Evolutionary conservation across 2,113 vertebrate species (phyloP).

Genomic region (Rhinogobius similis): DNA sequence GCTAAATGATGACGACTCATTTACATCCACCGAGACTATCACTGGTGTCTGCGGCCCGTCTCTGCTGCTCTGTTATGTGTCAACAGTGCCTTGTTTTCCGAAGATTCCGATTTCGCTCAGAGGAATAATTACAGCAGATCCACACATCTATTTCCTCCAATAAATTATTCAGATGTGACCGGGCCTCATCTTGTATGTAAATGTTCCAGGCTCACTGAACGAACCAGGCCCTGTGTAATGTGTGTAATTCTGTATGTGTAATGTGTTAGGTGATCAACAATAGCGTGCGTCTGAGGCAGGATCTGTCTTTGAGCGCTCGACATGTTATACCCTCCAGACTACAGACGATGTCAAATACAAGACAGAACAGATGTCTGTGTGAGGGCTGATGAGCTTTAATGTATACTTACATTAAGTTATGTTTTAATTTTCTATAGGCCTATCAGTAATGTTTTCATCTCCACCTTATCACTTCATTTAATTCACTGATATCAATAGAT

Average conservation of each 20-base stretch:
- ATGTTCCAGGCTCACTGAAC: conserved; percentile 47
- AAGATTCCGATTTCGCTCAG: conserved; percentile 56
- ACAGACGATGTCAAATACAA: no score
- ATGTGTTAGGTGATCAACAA: no score
- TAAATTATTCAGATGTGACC: conserved; percentile 71
- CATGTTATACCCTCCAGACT: no score
- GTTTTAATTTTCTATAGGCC: no score
- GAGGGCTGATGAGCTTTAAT: no score
- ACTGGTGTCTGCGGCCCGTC: not conserved
- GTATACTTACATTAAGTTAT: no score
- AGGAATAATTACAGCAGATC: conserved; percentile 66
- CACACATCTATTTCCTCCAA: conserved; percentile 63
- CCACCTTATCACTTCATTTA: no score
- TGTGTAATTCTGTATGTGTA: not conserved
- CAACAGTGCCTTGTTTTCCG: conserved; percentile 60
- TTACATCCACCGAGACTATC: not conserved
- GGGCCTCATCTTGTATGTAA: conserved; percentile 57
- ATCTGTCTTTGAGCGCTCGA: no score
- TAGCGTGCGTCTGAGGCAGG: no score
- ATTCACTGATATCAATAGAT: no score
- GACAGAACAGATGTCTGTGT: no score
- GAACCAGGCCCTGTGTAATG: not conserved
- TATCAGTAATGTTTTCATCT: no score
- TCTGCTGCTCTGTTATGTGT: conserved; percentile 35
- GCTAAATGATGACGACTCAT: conserved; percentile 40